Base-by-base conservation (phyloP, 2,113 vertebrate species). In the Colossoma macropomum region DNA sequence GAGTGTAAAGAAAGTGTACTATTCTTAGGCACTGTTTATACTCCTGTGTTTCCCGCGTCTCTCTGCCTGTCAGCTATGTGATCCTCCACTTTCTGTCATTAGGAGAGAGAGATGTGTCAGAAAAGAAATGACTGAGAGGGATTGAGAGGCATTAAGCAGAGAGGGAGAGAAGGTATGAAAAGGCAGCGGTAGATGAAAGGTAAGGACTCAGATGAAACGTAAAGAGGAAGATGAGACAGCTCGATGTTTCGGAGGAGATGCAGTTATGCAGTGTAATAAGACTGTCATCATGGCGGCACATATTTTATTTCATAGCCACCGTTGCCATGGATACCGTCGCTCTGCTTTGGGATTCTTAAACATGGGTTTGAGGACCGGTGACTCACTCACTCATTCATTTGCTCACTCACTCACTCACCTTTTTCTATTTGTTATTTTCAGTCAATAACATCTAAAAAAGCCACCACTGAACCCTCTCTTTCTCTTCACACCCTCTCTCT, bases 241-340 rank as follows among this genome's bases (percentile, higher is more conserved):
- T 71, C 10, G 28, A 71, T 59, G 30, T 25, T 77, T 66, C 13
- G 1, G 9, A 72, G 38, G 34, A 48, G 68, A 30, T 21, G 34
- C 17, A 66, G 45, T 23, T 77, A 62, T 45, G 9, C 5, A 50
- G 38, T 80, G 78, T 48, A 79, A 38, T 75, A 56, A 34, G 23
- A 60, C 38, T 63, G 83, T 69, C 52, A 77, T 75, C 45, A 21
- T 70, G 38, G 28, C 59, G 62, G 60, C 30, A 54, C 45, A 59
- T 80, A 30, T 54, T 52, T 70, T 32, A 45, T 77, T 83, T 82
- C 56, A 77, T 72, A 66, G 50, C 45, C 27, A 60, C 32, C 60
- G 83, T 88, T 83, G 34, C 69, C 77, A 80, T 86, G 77, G 63
- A 78, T 71, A 85, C 66, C 28, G 28, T 75, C 60, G 74, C 45